A percentile compares a stretch with the other conserved stretches of the same genome.
Conservation (phyloP, 1,140 invertebrate genomes). For the Brachionus calyciflorus region DNA sequence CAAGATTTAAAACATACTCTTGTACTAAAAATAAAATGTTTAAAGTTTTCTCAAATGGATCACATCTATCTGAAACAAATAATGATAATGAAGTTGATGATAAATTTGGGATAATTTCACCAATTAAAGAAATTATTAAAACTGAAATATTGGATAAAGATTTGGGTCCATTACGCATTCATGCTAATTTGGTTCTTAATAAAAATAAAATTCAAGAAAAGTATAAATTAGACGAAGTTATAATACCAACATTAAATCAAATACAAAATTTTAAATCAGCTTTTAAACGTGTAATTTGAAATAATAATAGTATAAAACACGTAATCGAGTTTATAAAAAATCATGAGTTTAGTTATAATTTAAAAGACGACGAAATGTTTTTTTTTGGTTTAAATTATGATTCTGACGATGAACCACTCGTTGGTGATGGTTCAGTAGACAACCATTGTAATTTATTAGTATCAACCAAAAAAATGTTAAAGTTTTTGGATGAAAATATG, state of each 20-base stretch:
- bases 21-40: no score
- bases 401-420: neutral
- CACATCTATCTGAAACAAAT: no score
- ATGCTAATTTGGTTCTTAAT: neutral
- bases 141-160: neutral
- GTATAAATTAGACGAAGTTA: neutral
- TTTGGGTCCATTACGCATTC: neutral
- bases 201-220: neutral
- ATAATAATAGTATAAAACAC: neutral
- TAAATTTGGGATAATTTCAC: neutral
- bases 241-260: neutral
- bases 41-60: no score
- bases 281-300: neutral
- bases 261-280: slow-evolving; percentile 1
- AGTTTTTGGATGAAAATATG: neutral
- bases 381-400: neutral
- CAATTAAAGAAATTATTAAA: neutral
- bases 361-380: neutral
- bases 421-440: neutral
- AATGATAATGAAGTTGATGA: neutral
- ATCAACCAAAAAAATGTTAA: neutral
- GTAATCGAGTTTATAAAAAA: neutral
- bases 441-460: neutral
- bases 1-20: no score
- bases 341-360: neutral